Percentiles rank a stretch among this genome's conserved stretches.
These are phyloP conservation scores for Aphrophora alni DNA, from an alignment of 2,888 invertebrate genomes.

Conservation along the genomic window DNA sequence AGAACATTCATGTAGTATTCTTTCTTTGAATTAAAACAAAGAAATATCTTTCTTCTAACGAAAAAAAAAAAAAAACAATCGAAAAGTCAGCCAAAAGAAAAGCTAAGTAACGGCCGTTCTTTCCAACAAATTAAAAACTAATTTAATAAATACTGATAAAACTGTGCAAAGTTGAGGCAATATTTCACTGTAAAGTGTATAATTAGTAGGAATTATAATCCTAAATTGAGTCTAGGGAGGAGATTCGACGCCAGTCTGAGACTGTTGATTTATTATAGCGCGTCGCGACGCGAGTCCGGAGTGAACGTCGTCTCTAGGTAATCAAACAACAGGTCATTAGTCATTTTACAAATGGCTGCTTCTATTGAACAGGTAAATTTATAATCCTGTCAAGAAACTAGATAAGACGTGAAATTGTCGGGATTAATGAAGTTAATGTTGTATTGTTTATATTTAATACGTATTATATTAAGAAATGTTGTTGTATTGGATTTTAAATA, in stretches of 20 bases:
- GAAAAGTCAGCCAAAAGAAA: neutral
- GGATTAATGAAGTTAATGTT: too few species aligned
- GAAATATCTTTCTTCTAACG: too few species aligned
- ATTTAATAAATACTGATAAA: neutral
- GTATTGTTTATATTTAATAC: too few species aligned
- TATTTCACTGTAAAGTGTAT: neutral
- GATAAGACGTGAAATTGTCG: neutral
- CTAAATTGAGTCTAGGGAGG: conserved; percentile 4
- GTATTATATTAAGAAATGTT: too few species aligned
- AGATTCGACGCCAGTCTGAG: neutral
- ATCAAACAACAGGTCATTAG: conserved; percentile 7
- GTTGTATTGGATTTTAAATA: too few species aligned
- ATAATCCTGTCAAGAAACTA: neutral
- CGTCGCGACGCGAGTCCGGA: neutral
- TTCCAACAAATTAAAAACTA: conserved; percentile 9
- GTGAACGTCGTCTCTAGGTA: too few species aligned
- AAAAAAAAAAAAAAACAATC: too few species aligned
- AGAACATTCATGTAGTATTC: too few species aligned
- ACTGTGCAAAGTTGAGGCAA: neutral
- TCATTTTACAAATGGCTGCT: conserved; percentile 2
- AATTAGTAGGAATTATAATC: neutral
- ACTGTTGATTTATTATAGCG: neutral
- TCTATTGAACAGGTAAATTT: neutral
- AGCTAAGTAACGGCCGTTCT: neutral
- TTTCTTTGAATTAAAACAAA: too few species aligned